Conservation (phyloP, 2,888 invertebrate genomes). For the Falcaria lacertinaria region DNA sequence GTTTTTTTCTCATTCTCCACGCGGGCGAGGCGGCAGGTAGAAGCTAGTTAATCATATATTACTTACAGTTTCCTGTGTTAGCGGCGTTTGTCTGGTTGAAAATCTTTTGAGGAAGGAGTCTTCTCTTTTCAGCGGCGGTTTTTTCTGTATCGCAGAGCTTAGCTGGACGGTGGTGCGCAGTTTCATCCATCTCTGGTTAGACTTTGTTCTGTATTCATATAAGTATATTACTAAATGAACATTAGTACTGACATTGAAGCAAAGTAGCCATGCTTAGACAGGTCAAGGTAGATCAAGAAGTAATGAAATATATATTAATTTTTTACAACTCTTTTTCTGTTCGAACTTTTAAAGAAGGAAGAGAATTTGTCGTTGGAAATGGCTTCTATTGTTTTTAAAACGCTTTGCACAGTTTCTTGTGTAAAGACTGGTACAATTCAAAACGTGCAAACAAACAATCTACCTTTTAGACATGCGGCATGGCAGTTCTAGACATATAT, state of each 20-base stretch:
- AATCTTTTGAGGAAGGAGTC: constrained; percentile 96
- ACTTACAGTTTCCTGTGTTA: constrained; percentile 88
- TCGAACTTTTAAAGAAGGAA: constrained; percentile 12
- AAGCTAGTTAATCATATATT: constrained; percentile 15
- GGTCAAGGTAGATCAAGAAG: constrained; percentile 11
- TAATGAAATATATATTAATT: not conserved
- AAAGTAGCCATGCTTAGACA: constrained; percentile 52
- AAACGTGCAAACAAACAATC: constrained; percentile 68
- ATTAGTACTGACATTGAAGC: not conserved
- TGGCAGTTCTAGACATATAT: constrained; percentile 58
- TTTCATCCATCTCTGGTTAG: constrained; percentile 98
- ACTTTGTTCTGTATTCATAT: constrained; percentile 86
- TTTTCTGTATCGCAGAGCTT: constrained; percentile 93
- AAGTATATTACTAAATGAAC: constrained; percentile 7
- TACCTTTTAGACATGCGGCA: constrained; percentile 66
- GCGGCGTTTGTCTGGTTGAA: constrained; percentile 94
- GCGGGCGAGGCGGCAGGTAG: no score
- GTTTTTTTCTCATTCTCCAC: no score
- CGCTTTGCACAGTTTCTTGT: constrained; percentile 35
- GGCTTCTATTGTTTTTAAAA: constrained; percentile 28
- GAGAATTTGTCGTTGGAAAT: constrained; percentile 7
- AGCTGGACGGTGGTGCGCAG: constrained; percentile 95
- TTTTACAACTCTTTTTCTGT: not conserved
- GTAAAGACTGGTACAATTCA: constrained; percentile 35
- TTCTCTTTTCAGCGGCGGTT: constrained; percentile 93